Evolutionary conservation across 1,140 invertebrate genomes (phyloP), one percentile per base, ranked within the genome.

Genomic region (Neelides sp.): DNA sequence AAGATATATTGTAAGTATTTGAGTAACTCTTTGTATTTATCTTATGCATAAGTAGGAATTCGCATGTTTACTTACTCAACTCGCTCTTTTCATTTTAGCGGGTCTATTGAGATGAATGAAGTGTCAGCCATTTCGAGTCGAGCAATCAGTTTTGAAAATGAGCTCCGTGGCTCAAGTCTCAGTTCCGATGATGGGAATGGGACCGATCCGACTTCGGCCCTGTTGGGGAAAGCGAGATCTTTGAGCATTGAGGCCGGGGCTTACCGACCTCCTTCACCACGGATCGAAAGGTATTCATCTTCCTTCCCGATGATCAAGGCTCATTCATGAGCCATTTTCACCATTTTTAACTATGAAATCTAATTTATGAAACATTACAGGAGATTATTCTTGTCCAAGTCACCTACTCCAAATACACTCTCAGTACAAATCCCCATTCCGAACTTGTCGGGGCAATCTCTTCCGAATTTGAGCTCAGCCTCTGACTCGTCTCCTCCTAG

Each of bases 91-190:
- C n/a, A 20, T 43, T 67, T 19, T 50, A 82, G 80, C 63, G 80
- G 80, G 54, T 82, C 79, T 30, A 76, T 83, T 47, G 80, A 83
- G 63, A 80, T 82, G 77, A 80, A 80, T 61, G 78, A 71, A 26
- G 66, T 66, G 5, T 74, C 72, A 26, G 71, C 70, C 4, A 65
- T 70, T 45, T 71, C 72, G 49, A 72, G 70, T 59, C 66, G 74
- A 57, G 74, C 71, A 46, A 65, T 75, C 3, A 75, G 73, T 59
- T 68, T 76, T 43, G 74, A 76, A 49, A 71, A 70, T 42, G 73
- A 71, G 35, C 67, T 71, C 8, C 58, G 73, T 49, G 73, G 70
- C 12, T 75, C 74, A 0, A 75, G 73, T 59, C 68, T 75, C n/a
- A 75, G 73, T 42, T 75, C 73, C 1, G 75, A 77, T 50, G 75